Base-by-base conservation (phyloP, 2,113 vertebrate genomes). In the Rhinichthys klamathensis region DNA sequence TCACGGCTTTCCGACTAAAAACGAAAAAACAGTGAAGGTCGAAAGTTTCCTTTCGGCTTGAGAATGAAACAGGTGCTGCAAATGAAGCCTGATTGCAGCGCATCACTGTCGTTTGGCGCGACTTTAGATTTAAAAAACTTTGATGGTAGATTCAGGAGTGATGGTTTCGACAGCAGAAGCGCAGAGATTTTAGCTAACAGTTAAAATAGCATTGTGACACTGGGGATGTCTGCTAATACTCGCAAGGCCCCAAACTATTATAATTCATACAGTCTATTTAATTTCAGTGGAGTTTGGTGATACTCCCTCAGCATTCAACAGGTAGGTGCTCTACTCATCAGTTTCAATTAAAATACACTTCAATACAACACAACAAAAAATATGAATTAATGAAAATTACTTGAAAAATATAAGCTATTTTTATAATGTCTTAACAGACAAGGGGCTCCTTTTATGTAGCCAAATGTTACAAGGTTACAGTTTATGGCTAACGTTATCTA, bases 71-170 rank as follows among this genome's bases (percentile, higher is more conserved):
- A 91, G 88, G 84, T 91, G 91, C 25, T 35, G 41, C 78, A 74
- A 87, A 90, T 90, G 44, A 83, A 70, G 65, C 11, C 83, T 91
- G 72, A 91, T 91, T 89, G 79, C 80, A 27, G 23, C 51, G 25
- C 75, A 79, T 35, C 63, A 65, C 75, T 69, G 2, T 44, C 5
- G 32, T 86, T 81, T 65, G 86, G 74, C 83, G n/a, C 54, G 35
- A 80, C 84, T 60, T 44, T 25, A 23, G 8, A 15, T 58, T 60
- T 60, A 6, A 23, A 25, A 60, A 79, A 61, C 2, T 8, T 8
- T 16, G 38, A 35, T 16, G 11, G 21, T 27, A 41, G 30, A 18
- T 69, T 30, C 32, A 25, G 7, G 0, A 15, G 23, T 11, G 23
- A 9, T 25, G 35, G n/a, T 27, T 63, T 12, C 67, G 16, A 12